Percentiles rank a stretch among this genome's conserved stretches.
Evolutionary conservation across 2,113 vertebrate species (phyloP).

Genomic region (Ptychochromis oligacanthus): DNA sequence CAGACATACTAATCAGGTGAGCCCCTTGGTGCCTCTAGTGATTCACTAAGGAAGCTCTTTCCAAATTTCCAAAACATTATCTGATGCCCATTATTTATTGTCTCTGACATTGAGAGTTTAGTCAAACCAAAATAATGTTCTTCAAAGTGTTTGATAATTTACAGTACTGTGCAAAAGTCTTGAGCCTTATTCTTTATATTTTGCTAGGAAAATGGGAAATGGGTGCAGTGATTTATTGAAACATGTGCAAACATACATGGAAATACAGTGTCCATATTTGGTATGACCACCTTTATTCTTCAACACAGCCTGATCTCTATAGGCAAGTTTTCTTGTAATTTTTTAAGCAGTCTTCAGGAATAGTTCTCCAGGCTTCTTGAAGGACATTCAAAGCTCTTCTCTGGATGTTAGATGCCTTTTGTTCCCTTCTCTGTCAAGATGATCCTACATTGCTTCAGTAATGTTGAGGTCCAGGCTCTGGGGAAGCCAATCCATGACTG

Average conservation of each 20-base stretch:
- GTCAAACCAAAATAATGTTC: not conserved
- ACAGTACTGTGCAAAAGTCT: not conserved
- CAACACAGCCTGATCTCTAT: not conserved
- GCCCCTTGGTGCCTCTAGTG: not conserved
- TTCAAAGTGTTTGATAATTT: not conserved
- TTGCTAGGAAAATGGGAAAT: no score
- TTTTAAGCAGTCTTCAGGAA: not conserved
- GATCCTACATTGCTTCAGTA: no score
- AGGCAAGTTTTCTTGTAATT: no score
- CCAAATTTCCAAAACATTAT: not conserved
- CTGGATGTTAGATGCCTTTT: not conserved
- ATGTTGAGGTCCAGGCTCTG: no score
- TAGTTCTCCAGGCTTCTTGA: no score
- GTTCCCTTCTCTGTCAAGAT: not conserved
- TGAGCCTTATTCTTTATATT: not conserved
- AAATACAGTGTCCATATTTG: not conserved
- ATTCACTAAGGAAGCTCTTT: not conserved
- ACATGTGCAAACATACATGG: not conserved
- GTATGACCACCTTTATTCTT: not conserved
- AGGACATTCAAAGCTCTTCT: not conserved
- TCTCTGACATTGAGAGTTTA: not conserved
- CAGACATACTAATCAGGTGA: not conserved
- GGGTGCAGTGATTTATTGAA: not conserved
- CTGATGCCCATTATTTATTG: not conserved
- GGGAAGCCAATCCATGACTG: no score